phyloP scores from a whole-genome alignment of 2,113 vertebrate genomes.

The Corydoras maculifer region DNA sequence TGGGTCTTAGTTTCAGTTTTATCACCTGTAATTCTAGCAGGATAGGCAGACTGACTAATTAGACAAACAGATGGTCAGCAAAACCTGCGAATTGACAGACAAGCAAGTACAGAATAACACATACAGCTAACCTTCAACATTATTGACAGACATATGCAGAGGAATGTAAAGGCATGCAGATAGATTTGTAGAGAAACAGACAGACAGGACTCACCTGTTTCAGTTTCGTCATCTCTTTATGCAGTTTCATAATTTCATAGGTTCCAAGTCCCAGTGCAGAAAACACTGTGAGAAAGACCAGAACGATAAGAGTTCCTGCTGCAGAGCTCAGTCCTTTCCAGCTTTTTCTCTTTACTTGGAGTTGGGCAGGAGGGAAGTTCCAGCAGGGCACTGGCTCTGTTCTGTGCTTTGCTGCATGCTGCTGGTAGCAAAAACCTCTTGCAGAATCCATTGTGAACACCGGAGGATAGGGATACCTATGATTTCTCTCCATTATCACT shows the following conservation, averaged over 20 bases:
- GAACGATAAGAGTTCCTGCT: slow-evolving; percentile 19
- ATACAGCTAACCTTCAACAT: too few relatives aligned
- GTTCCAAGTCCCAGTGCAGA: slow-evolving; percentile 46
- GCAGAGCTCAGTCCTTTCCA: slow-evolving; percentile 5
- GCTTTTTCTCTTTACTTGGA: slow-evolving; percentile 9
- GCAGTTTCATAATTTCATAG: slow-evolving; percentile 41
- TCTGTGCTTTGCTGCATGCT: not conserved
- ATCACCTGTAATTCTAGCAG: too few relatives aligned
- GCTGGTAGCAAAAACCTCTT: not conserved
- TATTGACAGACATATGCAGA: too few relatives aligned
- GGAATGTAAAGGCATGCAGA: too few relatives aligned
- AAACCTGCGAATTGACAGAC: not conserved
- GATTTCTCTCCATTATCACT: slow-evolving; percentile 29
- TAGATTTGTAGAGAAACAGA: not conserved
- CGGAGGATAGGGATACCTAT: slow-evolving; percentile 21
- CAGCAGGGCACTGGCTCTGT: slow-evolving; percentile 46
- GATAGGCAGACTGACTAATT: not conserved
- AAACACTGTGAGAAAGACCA: slow-evolving; percentile 43
- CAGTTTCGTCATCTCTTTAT: slow-evolving; percentile 31
- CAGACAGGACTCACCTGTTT: slow-evolving; percentile 33
- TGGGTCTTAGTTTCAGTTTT: too few relatives aligned
- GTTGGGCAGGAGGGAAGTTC: slow-evolving; percentile 44
- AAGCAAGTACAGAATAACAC: not conserved
- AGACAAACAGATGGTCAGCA: not conserved
- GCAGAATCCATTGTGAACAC: slow-evolving; percentile 43